Conservation (phyloP, 2,888 invertebrate species). For the Pseudococcus viburni region DNA sequence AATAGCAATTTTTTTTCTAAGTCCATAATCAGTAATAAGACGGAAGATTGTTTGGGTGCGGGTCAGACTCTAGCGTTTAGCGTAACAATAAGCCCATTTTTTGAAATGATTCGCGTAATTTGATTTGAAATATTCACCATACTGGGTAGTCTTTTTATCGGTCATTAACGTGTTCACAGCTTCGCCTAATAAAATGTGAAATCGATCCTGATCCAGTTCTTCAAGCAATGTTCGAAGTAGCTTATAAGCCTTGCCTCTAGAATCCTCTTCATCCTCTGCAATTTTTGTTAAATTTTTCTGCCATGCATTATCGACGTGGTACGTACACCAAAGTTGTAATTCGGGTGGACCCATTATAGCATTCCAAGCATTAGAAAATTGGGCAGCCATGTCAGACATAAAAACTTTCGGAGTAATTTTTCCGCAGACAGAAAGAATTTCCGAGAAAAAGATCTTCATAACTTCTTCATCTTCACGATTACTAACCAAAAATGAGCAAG, state of each 20-base stretch:
- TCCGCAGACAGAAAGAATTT: not conserved
- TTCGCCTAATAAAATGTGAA: not conserved
- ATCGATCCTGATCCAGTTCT: not conserved
- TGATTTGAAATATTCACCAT: not conserved
- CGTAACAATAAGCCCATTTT: slow-evolving; percentile 6
- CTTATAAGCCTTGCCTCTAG: not conserved
- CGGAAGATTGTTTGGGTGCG: no score
- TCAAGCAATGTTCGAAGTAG: not conserved
- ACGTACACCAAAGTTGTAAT: not conserved
- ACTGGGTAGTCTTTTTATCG: not conserved
- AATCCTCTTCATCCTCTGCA: not conserved
- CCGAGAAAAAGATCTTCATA: not conserved
- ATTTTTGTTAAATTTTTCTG: not conserved
- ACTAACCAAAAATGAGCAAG: not conserved
- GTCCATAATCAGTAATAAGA: no score
- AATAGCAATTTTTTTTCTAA: no score
- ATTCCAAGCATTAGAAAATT: slow-evolving; percentile 46
- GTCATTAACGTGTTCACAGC: not conserved
- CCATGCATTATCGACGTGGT: slow-evolving; percentile 52
- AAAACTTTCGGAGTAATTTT: not conserved
- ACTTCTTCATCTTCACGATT: slow-evolving; percentile 2
- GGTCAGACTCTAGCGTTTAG: no score
- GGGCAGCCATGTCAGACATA: slow-evolving; percentile 14
- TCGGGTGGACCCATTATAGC: not conserved
- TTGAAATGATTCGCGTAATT: not conserved